Base-by-base conservation (phyloP, 2,113 vertebrate species). In the Pseudorectes ferrugineus region DNA sequence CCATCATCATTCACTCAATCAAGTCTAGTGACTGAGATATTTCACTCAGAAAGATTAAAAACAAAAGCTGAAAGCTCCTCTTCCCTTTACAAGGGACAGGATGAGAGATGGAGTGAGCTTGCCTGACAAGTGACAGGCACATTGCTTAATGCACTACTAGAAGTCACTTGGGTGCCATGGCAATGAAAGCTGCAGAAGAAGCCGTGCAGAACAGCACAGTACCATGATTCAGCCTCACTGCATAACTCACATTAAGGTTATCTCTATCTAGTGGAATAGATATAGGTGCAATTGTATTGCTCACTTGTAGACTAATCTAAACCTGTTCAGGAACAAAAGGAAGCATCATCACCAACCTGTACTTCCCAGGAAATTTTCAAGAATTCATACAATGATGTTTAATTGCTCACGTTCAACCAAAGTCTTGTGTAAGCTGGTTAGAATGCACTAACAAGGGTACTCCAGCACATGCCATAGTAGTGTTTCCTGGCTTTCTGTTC, bases 131-230 rank as follows among this genome's bases (percentile, higher is more conserved):
- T 85, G 77, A 85, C 87, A 95, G 62, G 54, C 52, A 51, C 35
- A 1, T 66, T 68, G 42, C 87, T 95, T 82, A 94, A 73, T 93
- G 91, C 36, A 31, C 89, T 89, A 2, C 35, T 24, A 19, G 46
- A 88, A 92, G 70, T 89, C 84, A 70, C 71, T 95, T 92, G 87
- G 80, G 81, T 93, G 62, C 89, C 62, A 85, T 91, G 84, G 84
- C 89, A 88, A 91, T 95, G 70, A 82, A 82, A 79, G 35, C 76
- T 54, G 66, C 54, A 79, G 42, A 87, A 43, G 77, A 61, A 91
- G 38, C 71, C 35, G 3, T 29, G 36, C 59, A 85, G 65, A 88
- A 72, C 14, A 93, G 36, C 87, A 86, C 35, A 42, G 33, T 22
- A 16, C 31, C 58, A 11, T 94, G 93, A 93, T 79, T 95, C 93